Conservation (phyloP, 2,888 invertebrate genomes). For the Dorcus hopei region DNA sequence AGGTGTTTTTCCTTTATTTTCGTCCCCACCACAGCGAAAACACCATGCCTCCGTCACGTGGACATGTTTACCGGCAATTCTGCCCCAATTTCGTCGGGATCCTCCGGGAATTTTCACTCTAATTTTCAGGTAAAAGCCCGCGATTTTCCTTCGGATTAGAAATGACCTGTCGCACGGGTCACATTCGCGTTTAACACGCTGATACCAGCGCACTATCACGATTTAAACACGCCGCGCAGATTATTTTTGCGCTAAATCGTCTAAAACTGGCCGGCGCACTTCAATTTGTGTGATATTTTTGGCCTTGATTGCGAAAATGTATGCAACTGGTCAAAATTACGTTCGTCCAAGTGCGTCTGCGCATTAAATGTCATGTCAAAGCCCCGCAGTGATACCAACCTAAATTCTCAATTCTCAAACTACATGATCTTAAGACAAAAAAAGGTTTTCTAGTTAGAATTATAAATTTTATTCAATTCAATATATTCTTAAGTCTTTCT, state of each 20-base stretch:
- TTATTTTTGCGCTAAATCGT: not conserved
- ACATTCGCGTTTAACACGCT: not conserved
- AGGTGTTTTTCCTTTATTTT: constrained; percentile 36
- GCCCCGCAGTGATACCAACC: too few species aligned
- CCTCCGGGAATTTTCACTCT: not conserved
- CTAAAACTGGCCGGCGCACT: too few species aligned
- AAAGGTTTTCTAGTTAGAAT: too few species aligned
- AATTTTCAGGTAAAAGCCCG: not conserved
- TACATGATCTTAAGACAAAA: too few species aligned
- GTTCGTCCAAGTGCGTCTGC: too few species aligned
- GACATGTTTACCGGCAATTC: constrained; percentile 34
- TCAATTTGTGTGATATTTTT: too few species aligned
- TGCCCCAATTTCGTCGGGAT: not conserved
- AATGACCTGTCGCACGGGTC: not conserved
- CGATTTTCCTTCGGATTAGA: not conserved
- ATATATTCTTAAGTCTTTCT: too few species aligned
- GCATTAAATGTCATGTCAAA: too few species aligned
- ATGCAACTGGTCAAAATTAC: too few species aligned
- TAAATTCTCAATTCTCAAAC: too few species aligned
- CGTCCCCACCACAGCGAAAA: constrained; percentile 28
- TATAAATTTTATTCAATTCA: too few species aligned
- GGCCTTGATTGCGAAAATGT: too few species aligned
- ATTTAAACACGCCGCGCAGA: not conserved
- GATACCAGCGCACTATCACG: not conserved
- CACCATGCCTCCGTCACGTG: constrained; percentile 48